phyloP scores from a whole-genome alignment of 2,888 invertebrate genomes.

The Cephus pygmeus region DNA sequence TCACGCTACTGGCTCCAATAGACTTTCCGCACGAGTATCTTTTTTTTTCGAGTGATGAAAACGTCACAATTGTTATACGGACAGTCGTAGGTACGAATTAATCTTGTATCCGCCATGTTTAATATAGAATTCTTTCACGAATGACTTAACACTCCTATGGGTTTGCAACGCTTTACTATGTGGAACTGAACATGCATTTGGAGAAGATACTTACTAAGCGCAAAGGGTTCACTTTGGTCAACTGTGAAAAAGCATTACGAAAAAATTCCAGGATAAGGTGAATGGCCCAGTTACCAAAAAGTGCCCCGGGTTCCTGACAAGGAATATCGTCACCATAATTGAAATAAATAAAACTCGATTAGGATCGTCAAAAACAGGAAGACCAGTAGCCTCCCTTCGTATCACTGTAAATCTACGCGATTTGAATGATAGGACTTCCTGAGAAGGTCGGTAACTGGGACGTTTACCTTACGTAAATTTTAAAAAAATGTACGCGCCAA shows the following conservation, averaged over 20 bases:
- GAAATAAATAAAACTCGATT: no score
- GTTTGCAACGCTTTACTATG: not conserved
- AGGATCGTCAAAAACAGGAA: no score
- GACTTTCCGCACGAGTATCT: not conserved
- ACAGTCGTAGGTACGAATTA: not conserved
- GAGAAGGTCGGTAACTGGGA: no score
- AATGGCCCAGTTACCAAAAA: no score
- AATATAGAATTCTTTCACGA: not conserved
- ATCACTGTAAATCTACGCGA: no score
- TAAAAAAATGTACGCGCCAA: not conserved
- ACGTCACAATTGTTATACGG: not conserved
- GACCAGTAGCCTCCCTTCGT: no score
- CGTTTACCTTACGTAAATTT: not conserved
- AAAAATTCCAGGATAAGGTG: conserved; percentile 3
- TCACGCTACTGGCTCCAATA: no score
- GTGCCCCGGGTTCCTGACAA: no score
- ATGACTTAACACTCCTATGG: not conserved
- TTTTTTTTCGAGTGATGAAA: not conserved
- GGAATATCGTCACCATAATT: no score
- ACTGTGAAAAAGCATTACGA: conserved; percentile 63
- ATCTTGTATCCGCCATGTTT: not conserved
- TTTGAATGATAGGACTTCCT: no score
- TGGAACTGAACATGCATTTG: conserved; percentile 33
- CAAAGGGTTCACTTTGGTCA: conserved; percentile 49
- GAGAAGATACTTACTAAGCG: conserved; percentile 42